Base-by-base conservation (phyloP, 2,888 invertebrate species). In the Drosophila nigritarsus region DNA sequence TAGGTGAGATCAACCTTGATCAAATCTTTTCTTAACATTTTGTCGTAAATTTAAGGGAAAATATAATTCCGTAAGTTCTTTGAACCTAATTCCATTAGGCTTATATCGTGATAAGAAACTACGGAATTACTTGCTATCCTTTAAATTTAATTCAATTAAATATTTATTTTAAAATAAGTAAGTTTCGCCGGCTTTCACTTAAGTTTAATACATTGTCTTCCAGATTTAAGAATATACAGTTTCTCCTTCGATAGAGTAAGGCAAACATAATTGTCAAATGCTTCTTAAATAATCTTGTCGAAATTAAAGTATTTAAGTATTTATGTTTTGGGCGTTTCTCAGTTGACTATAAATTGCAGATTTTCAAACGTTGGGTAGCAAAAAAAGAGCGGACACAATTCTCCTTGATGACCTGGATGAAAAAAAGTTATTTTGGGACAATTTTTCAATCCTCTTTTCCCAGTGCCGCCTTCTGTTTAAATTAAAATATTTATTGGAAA, bases 231-330 rank as follows among this genome's bases (percentile, higher is more conserved):
- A 40, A 4, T 5, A 4, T n/a, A n/a, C 9, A 9, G 4, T 40
- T 11, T 40, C n/a, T n/a, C n/a, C 9, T n/a, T 13, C 20, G 20
- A 45, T 20, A 3, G 13, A 20, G 7, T 13, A 20, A 45, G 3
- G 7, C 13, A 24, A 55, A 55, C 58, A 66, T 65, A 70, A 64
- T 65, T 61, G 48, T 54, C 65, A 64, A 77, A 80, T 65, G 59
- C 51, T 56, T 51, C 51, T 38, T 32, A 45, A 66, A 71, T 50
- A 65, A 54, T 65, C 65, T 71, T 78, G 55, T 71, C 68, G 45
- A 65, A 73, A 56, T 40, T 29, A 50, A 56, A 67, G 34, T 56
- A 62, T 34, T 80, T 65, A 38, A 60, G 36, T 30, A 45, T 20
- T 45, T 15, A 20, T 45, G n/a, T 50, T 69, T 20, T 6, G 29